phyloP scores from a whole-genome alignment of 2,797 vertebrate species.

The Sebastes trivittatus region DNA sequence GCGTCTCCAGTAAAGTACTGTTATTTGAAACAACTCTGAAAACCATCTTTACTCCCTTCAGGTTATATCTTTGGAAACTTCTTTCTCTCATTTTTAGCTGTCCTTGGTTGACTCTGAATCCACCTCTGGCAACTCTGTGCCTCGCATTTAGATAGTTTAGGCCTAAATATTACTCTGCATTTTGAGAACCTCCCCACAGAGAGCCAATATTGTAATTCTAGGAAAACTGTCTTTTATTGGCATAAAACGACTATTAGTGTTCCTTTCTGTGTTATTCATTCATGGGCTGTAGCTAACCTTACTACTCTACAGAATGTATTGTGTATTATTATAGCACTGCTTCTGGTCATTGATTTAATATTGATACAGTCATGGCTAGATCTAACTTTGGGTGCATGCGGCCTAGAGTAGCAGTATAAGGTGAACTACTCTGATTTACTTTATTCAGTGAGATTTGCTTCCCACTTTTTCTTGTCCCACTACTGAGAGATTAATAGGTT shows the following conservation, averaged over 20 bases:
- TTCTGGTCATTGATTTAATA: constrained; percentile 14
- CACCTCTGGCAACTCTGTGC: not conserved
- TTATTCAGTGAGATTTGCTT: not conserved
- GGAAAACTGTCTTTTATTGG: not conserved
- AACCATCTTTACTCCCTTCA: constrained; percentile 3
- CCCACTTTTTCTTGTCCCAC: not conserved
- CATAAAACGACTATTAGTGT: not conserved
- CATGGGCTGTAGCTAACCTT: not conserved
- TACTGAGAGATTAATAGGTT: not conserved
- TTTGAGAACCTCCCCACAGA: not conserved
- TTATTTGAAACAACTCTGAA: constrained; percentile 15
- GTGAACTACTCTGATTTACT: not conserved
- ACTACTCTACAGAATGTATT: not conserved
- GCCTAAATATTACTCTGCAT: not conserved
- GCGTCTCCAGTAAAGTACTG: constrained; percentile 14
- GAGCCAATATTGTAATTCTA: not conserved
- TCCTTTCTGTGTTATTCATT: not conserved
- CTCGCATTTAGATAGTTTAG: not conserved
- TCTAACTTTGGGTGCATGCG: not conserved
- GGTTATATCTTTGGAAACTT: not conserved
- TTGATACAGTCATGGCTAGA: not conserved
- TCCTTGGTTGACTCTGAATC: not conserved
- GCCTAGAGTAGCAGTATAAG: not conserved
- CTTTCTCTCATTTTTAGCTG: not conserved
- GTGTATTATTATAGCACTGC: not conserved